Base-by-base conservation (phyloP, 2,797 vertebrate genomes). In the Tokudaia tokunoshimensis region DNA sequence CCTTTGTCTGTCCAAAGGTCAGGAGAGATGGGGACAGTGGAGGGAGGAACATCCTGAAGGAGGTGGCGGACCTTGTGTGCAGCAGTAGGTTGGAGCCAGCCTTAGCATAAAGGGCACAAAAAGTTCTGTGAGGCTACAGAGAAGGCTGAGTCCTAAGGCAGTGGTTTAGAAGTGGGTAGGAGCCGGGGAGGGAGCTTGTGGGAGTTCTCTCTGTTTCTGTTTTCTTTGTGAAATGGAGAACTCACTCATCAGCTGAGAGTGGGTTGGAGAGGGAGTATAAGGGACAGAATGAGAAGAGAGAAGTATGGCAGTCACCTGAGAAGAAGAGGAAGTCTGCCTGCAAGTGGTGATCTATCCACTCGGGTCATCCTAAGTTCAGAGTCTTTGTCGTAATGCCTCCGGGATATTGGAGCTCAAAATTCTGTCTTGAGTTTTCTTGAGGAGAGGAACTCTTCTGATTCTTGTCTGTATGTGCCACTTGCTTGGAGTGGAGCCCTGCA, bases 181-280 rank as follows among this genome's bases (percentile, higher is more conserved):
- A 3, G 22, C 20, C 10, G 20, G 6, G 1, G 0, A 20, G 14
- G 4, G 75, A 4, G 22, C 52, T 8, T 0, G 11, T 50, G 22
- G 65, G 13, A 5, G 7, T 61, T 76, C 65, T 84, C n/a, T 20
- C 52, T 4, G 50, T 34, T 29, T 63, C 67, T 47, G 0, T 41
- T 41, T 87, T 34, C 47, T 84, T 19, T 8, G 76, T 63, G 84
- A 61, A 72, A 13, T 78, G 29, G 22, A 50, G 85, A 83, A 34
- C 9, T 0, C 9, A 22, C 11, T 29, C 26, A 6, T 37, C 9
- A 5, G 13, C 26, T 13, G 86, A 14, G 55, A 61, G 22, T 63
- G 31, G 34, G 6, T 3, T 0, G 6, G 13, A 26, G 5, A 47
- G 55, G 31, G 41, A 26, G 29, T 29, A 2, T 6, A 4, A 44